Evolutionary conservation across 1,140 invertebrate genomes (phyloP).

Genomic region (Zaprionus ornatus): DNA sequence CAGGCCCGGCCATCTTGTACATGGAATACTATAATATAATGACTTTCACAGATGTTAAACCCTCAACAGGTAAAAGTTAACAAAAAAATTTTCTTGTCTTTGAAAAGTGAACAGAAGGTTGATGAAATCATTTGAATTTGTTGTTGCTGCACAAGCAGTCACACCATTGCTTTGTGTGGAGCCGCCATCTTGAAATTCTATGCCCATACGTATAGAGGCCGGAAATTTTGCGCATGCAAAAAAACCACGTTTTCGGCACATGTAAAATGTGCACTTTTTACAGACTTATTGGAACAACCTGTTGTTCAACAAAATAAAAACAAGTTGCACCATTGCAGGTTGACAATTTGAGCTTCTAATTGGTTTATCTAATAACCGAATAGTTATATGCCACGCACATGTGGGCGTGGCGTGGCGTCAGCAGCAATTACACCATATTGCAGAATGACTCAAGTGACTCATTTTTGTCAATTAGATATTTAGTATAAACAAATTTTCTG

Average conservation of each 20-base stretch:
- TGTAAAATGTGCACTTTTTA: neutral
- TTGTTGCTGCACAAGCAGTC: constrained; percentile 47
- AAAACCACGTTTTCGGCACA: constrained; percentile 48
- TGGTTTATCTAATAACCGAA: constrained; percentile 10
- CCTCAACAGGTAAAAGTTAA: constrained; percentile 16
- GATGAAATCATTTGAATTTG: constrained; percentile 29
- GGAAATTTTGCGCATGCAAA: constrained; percentile 47
- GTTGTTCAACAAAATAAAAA: constrained; percentile 4
- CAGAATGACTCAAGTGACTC: constrained; percentile 26
- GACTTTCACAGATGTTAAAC: constrained; percentile 17
- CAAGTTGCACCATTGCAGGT: neutral
- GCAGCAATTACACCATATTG: constrained; percentile 64
- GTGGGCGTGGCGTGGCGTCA: constrained; percentile 66
- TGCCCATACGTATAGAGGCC: constrained; percentile 38
- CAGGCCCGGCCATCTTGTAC: constrained; percentile 44
- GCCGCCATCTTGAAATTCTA: constrained; percentile 72
- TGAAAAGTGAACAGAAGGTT: neutral
- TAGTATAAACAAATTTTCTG: constrained; percentile 24
- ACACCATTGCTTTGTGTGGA: constrained; percentile 35
- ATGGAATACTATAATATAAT: constrained; percentile 9
- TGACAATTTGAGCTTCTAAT: neutral
- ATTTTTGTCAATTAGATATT: constrained; percentile 4
- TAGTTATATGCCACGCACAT: constrained; percentile 16
- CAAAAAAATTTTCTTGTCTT: neutral
- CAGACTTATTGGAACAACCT: constrained; percentile 5